Percentiles rank a stretch among this genome's conserved stretches.
Conservation (phyloP, 2,888 invertebrate species). For the Napeogenes inachia region DNA sequence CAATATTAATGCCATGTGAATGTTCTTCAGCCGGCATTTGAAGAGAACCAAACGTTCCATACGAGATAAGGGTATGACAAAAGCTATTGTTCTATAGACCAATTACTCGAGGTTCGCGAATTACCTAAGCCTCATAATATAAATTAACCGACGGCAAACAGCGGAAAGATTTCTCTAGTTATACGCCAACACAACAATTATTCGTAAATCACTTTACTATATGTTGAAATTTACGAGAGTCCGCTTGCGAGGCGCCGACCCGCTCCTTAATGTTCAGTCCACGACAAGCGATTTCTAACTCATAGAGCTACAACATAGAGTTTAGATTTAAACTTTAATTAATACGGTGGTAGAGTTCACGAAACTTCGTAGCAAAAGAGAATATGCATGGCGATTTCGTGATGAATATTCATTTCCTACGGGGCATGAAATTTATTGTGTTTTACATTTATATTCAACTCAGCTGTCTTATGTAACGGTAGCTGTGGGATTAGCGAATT, state of each 20-base stretch:
- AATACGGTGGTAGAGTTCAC: constrained; percentile 54
- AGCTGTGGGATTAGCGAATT: constrained; percentile 77
- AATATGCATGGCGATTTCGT: constrained; percentile 78
- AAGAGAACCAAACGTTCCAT: constrained; percentile 60
- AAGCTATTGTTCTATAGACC: constrained; percentile 76
- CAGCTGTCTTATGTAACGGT: constrained; percentile 77
- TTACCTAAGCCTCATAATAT: constrained; percentile 77
- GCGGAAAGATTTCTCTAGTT: constrained; percentile 78
- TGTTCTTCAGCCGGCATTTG: constrained; percentile 59
- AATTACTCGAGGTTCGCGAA: constrained; percentile 76
- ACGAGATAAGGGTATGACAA: constrained; percentile 75
- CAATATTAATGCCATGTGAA: constrained; percentile 55
- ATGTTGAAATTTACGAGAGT: constrained; percentile 77
- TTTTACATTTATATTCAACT: constrained; percentile 78
- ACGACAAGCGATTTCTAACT: constrained; percentile 56
- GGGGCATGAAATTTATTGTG: constrained; percentile 79
- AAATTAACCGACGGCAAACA: constrained; percentile 76
- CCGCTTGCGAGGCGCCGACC: constrained; percentile 55
- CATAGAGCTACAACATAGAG: constrained; percentile 51
- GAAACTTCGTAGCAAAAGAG: constrained; percentile 70
- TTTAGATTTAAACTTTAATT: constrained; percentile 48
- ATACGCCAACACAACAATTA: constrained; percentile 78
- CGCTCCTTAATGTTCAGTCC: constrained; percentile 47
- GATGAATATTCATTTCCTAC: constrained; percentile 79
- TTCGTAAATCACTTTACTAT: constrained; percentile 79